Evolutionary conservation across 2,797 vertebrate genomes (phyloP), one percentile per base, ranked within the genome.

Genomic region (Sebastes dallii): DNA sequence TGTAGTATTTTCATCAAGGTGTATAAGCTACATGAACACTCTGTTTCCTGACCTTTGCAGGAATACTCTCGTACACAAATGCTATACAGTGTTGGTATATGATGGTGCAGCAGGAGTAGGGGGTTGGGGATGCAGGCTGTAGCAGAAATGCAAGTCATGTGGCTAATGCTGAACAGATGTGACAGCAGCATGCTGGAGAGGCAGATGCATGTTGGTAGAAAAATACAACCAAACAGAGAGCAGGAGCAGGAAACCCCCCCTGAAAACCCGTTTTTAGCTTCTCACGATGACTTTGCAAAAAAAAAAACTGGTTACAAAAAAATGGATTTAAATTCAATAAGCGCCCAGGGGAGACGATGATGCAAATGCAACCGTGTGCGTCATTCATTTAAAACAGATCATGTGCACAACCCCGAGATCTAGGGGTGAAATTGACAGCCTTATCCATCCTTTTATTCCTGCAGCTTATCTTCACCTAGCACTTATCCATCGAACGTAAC

Each of bases 131-230:
- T 32, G 58, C 25, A 81, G 62, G 54, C 52, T 67, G 61, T 1
- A 70, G 72, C 69, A 92, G 72, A 92, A 92, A 81, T 88, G 86
- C 92, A 90, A 94, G 91, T 93, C 93, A 93, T 79, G 70, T 72
- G 29, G 65, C 83, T 93, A 92, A 94, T 90, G 86, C 71, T 88
- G 81, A 95, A 81, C 94, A 94, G 89, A 94, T 94, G 93, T 92
- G 85, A 84, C 88, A 77, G 80, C 34, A 25, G 16, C 42, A 18
- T 16, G 78, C 66, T 61, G 76, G 68, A 60, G 77, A 79, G 71
- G 74, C 39, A 76, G 69, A 29, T 20, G 9, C 61, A 55, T 55
- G 69, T 25, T 74, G 34, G 67, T 65, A 34, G 70, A 62, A 62
- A 77, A 80, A 83, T 6, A 32, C 81, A 81, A 39, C 86, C 80